A percentile compares a stretch with the other conserved stretches of the same genome.
These are phyloP conservation scores for Gambusia yucatana DNA, from an alignment of 2,797 vertebrate genomes.

Conservation along the genomic window DNA sequence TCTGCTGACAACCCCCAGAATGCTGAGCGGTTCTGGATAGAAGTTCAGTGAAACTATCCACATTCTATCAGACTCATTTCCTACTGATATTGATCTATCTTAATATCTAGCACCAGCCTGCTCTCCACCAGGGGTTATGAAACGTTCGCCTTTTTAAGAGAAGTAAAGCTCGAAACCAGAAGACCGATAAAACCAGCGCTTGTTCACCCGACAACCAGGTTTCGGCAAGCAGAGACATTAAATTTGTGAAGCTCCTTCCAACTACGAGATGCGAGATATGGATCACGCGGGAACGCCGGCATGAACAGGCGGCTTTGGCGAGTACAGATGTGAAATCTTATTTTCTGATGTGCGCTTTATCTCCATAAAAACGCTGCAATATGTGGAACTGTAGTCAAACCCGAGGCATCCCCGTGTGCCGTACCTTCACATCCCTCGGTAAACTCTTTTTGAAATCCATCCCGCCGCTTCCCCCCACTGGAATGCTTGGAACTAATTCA, in stretches of 20 bases:
- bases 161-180: not conserved
- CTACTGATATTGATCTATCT: too few relatives aligned
- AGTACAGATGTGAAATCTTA: constrained; percentile 43
- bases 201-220: constrained; percentile 3
- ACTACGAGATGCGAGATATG: constrained; percentile 7
- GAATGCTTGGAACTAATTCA: constrained; percentile 67
- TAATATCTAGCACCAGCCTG: too few relatives aligned
- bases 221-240: constrained; percentile 6
- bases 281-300: constrained; percentile 26
- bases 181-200: not conserved
- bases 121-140: not conserved
- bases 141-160: not conserved
- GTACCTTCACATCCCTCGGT: constrained; percentile 30
- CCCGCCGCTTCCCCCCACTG: constrained; percentile 52
- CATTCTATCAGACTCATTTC: too few relatives aligned
- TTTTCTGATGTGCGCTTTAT: constrained; percentile 48
- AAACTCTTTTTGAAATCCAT: constrained; percentile 44
- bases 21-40: too few relatives aligned
- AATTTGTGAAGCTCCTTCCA: constrained; percentile 20
- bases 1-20: too few relatives aligned
- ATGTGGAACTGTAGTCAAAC: constrained; percentile 29
- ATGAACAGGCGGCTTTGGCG: constrained; percentile 30
- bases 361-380: constrained; percentile 22
- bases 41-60: too few relatives aligned
- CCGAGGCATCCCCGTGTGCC: constrained; percentile 11